These are phyloP conservation scores for Pentalonia nigronervosa DNA, from an alignment of 1,140 invertebrate species.

Conservation along the genomic window DNA sequence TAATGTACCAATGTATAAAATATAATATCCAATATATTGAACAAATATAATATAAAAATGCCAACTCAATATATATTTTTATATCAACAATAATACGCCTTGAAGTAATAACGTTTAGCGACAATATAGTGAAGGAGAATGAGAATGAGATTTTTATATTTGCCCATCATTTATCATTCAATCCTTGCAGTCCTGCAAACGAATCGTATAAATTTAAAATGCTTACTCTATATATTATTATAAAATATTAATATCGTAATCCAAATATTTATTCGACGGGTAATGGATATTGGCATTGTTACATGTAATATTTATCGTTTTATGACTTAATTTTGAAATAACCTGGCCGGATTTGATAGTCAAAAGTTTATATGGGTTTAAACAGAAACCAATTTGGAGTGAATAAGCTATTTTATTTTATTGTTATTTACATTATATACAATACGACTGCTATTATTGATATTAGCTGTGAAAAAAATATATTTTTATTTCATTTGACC, in stretches of 20 bases:
- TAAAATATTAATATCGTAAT: not conserved
- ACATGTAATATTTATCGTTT: not conserved
- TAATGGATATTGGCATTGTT: not conserved
- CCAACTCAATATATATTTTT: not conserved
- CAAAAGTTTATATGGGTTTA: not conserved
- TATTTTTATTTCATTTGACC: not conserved
- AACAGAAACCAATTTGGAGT: not conserved
- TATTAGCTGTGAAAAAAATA: not conserved
- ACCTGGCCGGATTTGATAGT: not conserved
- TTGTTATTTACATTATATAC: not conserved
- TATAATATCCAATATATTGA: too few relatives aligned
- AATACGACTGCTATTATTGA: not conserved
- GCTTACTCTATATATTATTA: not conserved
- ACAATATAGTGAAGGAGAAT: not conserved
- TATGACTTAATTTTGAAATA: not conserved
- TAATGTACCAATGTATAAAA: not conserved
- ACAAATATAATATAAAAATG: not conserved
- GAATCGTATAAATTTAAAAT: not conserved
- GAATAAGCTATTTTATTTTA: not conserved
- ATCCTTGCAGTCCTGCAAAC: too few relatives aligned
- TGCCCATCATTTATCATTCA: too few relatives aligned
- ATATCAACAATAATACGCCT: not conserved
- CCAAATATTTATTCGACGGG: not conserved
- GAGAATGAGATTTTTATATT: not conserved
- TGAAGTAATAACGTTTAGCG: not conserved